Conservation (phyloP, 2,888 invertebrate species). For the Caenorhabditis japonica region DNA sequence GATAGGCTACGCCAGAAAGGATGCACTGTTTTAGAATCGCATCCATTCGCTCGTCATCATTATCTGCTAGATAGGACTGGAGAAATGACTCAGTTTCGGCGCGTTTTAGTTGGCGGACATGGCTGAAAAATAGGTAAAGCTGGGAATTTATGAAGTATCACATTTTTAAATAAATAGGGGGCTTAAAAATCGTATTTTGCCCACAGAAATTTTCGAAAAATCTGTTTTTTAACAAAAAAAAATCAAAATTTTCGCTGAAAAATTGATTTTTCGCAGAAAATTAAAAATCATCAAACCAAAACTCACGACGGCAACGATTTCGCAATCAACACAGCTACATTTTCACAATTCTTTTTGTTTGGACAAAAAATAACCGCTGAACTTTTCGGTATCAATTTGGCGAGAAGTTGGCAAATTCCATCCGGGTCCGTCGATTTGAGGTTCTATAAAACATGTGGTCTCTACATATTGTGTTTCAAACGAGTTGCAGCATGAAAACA, state of each 20-base stretch:
- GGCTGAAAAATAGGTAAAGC: constrained; percentile 38
- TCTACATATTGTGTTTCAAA: too few relatives aligned
- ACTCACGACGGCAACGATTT: constrained; percentile 81
- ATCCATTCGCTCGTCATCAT: constrained; percentile 62
- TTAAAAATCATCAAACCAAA: neutral
- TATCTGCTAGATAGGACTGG: constrained; percentile 49
- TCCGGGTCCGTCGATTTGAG: constrained; percentile 59
- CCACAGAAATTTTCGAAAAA: too few relatives aligned
- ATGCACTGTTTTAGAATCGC: constrained; percentile 83
- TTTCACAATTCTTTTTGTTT: constrained; percentile 92
- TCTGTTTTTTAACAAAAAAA: too few relatives aligned
- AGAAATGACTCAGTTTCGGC: constrained; percentile 51
- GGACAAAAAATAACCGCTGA: constrained; percentile 93
- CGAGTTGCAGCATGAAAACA: too few relatives aligned
- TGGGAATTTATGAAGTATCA: too few relatives aligned
- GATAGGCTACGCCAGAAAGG: constrained; percentile 89
- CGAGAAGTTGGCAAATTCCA: constrained; percentile 58
- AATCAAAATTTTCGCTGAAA: too few relatives aligned
- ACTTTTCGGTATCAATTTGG: constrained; percentile 85
- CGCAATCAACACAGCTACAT: constrained; percentile 86
- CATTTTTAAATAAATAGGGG: too few relatives aligned
- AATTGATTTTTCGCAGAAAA: too few relatives aligned
- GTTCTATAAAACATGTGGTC: constrained; percentile 24
- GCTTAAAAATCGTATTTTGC: too few relatives aligned
- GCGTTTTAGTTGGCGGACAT: constrained; percentile 43